These are phyloP conservation scores for Cataglyphis albicans DNA, from an alignment of 2,888 invertebrate species.

Conservation along the genomic window DNA sequence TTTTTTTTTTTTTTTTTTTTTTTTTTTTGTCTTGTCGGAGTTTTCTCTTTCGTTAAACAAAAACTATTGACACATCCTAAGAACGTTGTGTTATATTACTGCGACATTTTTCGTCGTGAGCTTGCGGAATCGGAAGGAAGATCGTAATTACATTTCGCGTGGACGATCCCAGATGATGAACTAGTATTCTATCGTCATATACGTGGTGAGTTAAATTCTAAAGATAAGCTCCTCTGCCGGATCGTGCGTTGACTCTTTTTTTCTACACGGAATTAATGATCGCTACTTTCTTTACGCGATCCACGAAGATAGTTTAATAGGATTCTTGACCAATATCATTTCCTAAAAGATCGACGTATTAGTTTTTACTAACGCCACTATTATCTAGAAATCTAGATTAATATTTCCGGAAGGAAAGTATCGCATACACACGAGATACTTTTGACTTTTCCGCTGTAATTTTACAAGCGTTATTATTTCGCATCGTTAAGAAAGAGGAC, in stretches of 20 bases:
- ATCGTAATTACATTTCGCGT: neutral
- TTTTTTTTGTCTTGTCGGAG: neutral
- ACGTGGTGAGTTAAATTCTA: slow-evolving; percentile 2
- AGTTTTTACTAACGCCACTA: slow-evolving; percentile 4
- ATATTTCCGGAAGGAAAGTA: slow-evolving; percentile 44
- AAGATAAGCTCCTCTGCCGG: slow-evolving; percentile 1
- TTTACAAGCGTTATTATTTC: neutral
- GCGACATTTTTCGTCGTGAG: neutral
- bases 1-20: neutral
- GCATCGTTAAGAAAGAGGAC: slow-evolving; percentile 11
- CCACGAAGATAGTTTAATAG: neutral
- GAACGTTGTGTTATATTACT: neutral
- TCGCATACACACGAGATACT: neutral
- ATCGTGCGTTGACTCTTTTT: no score
- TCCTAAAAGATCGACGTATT: neutral
- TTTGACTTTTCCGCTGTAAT: neutral
- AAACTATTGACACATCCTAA: neutral
- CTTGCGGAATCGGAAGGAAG: neutral
- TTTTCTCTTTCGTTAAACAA: neutral
- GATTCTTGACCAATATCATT: neutral
- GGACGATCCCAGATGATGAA: slow-evolving; percentile 26
- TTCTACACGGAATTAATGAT: neutral
- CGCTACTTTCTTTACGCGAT: neutral
- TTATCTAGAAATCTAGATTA: neutral
- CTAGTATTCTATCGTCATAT: neutral